phyloP scores from a whole-genome alignment of 2,888 invertebrate species.

The Pseudococcus longispinus region DNA sequence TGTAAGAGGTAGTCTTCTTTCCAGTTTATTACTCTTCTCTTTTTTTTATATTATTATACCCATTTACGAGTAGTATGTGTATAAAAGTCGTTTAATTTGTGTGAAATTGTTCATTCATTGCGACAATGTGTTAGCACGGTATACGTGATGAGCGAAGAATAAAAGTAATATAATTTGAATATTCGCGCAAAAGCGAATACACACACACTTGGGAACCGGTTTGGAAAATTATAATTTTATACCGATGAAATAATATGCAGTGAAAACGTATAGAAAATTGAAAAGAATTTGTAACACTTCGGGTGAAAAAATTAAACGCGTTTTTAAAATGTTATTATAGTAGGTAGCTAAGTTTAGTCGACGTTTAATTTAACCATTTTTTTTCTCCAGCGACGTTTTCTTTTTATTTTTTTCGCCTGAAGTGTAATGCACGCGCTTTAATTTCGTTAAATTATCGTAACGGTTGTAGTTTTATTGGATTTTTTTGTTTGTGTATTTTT shows the following conservation, averaged over 20 bases:
- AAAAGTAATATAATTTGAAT: neutral
- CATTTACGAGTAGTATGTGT: neutral
- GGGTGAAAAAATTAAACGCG: constrained; percentile 43
- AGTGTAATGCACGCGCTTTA: constrained; percentile 44
- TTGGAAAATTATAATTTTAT: neutral
- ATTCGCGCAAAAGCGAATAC: neutral
- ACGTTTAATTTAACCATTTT: constrained; percentile 14
- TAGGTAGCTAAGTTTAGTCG: constrained; percentile 34
- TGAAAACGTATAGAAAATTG: constrained; percentile 24
- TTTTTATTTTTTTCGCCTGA: constrained; percentile 5
- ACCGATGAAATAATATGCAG: neutral
- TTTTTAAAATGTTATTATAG: constrained; percentile 19
- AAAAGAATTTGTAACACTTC: constrained; percentile 41
- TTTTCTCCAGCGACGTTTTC: neutral
- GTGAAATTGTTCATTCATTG: constrained; percentile 29
- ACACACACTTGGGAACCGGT: neutral
- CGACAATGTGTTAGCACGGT: neutral
- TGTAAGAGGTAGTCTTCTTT: neutral
- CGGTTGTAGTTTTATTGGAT: constrained; percentile 33
- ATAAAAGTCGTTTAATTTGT: constrained; percentile 33
- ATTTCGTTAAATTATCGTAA: constrained; percentile 45
- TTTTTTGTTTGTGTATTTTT: constrained; percentile 42
- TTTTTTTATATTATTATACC: neutral
- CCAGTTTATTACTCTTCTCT: neutral
- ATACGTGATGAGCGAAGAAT: neutral